phyloP scores from a whole-genome alignment of 2,888 invertebrate species.

The Dynastes grantii region DNA sequence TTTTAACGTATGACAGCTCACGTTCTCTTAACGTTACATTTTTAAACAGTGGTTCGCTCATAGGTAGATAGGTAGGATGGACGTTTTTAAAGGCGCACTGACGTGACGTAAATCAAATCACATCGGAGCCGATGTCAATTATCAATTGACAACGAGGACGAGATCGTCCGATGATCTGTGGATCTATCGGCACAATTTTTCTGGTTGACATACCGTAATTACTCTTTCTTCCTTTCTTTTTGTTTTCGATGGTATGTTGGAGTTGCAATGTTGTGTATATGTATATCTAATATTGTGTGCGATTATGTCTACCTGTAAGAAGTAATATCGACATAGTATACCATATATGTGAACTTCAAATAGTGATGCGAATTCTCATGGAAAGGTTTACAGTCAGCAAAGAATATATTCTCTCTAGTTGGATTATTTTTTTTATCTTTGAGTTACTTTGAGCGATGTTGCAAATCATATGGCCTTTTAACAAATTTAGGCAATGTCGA shows the following conservation, averaged over 20 bases:
- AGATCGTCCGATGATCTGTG: background rate
- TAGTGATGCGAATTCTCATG: background rate
- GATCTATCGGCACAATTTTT: background rate
- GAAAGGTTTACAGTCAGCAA: background rate
- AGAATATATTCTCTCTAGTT: background rate
- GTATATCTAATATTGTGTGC: background rate
- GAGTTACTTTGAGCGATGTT: too few relatives aligned
- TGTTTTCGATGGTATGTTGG: background rate
- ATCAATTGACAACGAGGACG: slow-evolving; percentile 15
- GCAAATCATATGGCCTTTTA: too few relatives aligned
- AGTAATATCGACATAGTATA: background rate
- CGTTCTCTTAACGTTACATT: slow-evolving; percentile 22
- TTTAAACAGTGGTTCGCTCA: background rate
- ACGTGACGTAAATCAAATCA: slow-evolving; percentile 31
- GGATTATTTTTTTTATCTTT: background rate
- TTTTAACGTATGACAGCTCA: slow-evolving; percentile 56
- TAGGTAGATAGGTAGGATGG: background rate
- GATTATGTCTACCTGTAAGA: background rate
- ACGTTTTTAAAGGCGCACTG: slow-evolving; percentile 12
- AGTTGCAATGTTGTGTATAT: background rate
- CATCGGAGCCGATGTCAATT: slow-evolving; percentile 27
- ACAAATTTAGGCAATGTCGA: too few relatives aligned
- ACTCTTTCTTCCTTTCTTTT: background rate
- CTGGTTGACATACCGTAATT: slow-evolving; percentile 10
- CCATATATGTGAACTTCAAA: background rate